A percentile compares a stretch with the other conserved stretches of the same genome.
Evolutionary conservation across 2,113 vertebrate genomes (phyloP).

Genomic region (Coptodon bakossiorum): DNA sequence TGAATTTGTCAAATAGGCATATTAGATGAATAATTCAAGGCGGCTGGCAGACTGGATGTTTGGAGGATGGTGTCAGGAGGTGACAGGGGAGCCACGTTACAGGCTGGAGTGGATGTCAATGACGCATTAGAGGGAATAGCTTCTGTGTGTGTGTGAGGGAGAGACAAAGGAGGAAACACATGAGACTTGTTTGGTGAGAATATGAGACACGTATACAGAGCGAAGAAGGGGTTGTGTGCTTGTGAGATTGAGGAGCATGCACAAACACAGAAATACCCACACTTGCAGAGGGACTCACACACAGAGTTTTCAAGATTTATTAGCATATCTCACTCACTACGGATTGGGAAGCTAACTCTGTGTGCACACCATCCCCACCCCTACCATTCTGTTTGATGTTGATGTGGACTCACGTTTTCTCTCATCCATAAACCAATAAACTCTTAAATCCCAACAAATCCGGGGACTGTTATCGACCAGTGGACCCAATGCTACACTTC

Average conservation of each 20-base stretch:
- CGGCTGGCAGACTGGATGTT: slow-evolving; percentile 18
- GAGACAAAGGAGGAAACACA: not conserved
- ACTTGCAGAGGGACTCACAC: not conserved
- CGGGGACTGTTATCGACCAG: not conserved
- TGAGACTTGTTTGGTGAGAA: not conserved
- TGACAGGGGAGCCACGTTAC: slow-evolving; percentile 11
- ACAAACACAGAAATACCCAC: not conserved
- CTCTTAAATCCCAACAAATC: slow-evolving; percentile 19
- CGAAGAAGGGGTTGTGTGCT: not conserved
- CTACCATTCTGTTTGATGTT: not conserved
- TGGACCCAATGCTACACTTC: not conserved
- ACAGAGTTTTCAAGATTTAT: not conserved
- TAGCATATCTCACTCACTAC: not conserved
- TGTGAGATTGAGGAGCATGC: not conserved
- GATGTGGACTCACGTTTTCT: not conserved
- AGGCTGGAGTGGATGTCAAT: slow-evolving; percentile 13
- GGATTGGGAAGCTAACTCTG: not conserved
- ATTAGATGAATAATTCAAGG: slow-evolving; percentile 62
- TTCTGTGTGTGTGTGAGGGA: not conserved
- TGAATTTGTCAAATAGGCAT: slow-evolving; percentile 36
- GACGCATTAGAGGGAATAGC: not conserved
- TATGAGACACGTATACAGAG: not conserved
- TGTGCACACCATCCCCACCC: not conserved
- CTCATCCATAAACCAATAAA: slow-evolving; percentile 13
- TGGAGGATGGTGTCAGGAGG: slow-evolving; percentile 22